Conservation (phyloP, 1,140 invertebrate species). For the Araneus ventricosus region DNA sequence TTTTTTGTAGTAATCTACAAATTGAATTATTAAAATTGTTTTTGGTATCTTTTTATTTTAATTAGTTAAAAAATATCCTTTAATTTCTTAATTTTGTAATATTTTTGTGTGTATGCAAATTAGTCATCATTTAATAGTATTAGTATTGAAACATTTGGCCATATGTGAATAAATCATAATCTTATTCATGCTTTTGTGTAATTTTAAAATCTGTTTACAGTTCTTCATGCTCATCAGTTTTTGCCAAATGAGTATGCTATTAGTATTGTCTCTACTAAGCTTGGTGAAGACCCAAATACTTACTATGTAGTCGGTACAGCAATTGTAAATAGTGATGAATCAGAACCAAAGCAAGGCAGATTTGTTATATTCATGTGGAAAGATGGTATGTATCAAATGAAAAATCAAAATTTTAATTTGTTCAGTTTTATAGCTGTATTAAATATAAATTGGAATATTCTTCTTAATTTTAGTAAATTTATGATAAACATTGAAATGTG, state of each 20-base stretch:
- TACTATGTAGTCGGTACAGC: conserved; percentile 98
- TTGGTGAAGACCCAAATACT: conserved; percentile 94
- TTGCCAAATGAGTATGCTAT: conserved; percentile 93
- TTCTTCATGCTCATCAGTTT: conserved; percentile 95
- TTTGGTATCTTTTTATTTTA: no score
- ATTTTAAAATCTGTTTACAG: conserved; percentile 81
- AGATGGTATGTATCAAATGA: conserved; percentile 84
- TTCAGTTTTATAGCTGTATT: background rate
- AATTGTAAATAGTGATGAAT: conserved; percentile 95
- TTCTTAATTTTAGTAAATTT: no score
- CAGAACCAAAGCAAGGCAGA: conserved; percentile 93
- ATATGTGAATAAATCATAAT: background rate
- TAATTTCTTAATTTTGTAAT: no score
- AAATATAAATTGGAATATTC: background rate
- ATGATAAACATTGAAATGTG: background rate
- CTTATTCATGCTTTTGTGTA: no score
- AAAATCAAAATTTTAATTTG: background rate
- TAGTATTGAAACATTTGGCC: background rate
- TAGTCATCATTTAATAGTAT: no score
- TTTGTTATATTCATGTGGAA: conserved; percentile 95
- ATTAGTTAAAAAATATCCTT: no score
- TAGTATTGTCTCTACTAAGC: conserved; percentile 91
- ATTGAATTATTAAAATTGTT: no score
- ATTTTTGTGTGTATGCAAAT: no score
- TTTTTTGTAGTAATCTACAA: no score